Evolutionary conservation across 1,140 invertebrate genomes (phyloP).

Genomic region (Danaus plexippus): DNA sequence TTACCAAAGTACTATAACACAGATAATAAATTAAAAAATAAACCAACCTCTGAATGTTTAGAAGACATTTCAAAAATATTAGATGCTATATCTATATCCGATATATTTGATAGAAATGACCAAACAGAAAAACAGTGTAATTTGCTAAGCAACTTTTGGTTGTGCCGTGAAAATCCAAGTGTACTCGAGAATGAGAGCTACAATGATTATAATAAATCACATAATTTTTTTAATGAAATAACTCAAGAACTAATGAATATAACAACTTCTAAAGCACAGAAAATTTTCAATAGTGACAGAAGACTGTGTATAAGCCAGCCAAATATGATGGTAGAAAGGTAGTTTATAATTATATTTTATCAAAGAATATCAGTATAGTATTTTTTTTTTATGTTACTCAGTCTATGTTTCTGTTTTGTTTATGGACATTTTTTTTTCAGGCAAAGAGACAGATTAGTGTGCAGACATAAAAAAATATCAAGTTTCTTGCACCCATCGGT

Average conservation of each 20-base stretch:
- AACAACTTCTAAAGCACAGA: conserved; percentile 26
- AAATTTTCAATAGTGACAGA: conserved; percentile 22
- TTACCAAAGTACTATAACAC: conserved; percentile 28
- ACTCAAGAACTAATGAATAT: conserved; percentile 30
- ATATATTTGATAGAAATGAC: conserved; percentile 31
- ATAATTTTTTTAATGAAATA: conserved; percentile 36
- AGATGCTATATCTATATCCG: conserved; percentile 47
- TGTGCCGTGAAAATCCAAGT: conserved; percentile 37
- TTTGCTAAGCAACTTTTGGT: conserved; percentile 43
- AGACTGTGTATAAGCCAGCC: conserved; percentile 27
- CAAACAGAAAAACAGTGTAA: conserved; percentile 14
- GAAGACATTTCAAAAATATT: conserved; percentile 22
- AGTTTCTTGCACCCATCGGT: conserved; percentile 40
- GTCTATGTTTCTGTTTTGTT: no score
- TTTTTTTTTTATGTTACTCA: no score
- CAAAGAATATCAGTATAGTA: no score
- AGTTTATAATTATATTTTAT: conserved; percentile 14
- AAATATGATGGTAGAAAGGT: conserved; percentile 40
- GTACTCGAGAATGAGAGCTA: conserved; percentile 51
- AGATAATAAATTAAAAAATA: conserved; percentile 14
- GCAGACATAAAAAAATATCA: conserved; percentile 44
- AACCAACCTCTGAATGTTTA: conserved; percentile 4
- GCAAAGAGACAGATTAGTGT: conserved; percentile 36
- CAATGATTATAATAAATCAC: conserved; percentile 32
- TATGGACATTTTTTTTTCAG: conserved; percentile 31